Percentiles rank a stretch among this genome's conserved stretches.
phyloP scores from a whole-genome alignment of 2,888 invertebrate genomes.

The Parnassius orleans region DNA sequence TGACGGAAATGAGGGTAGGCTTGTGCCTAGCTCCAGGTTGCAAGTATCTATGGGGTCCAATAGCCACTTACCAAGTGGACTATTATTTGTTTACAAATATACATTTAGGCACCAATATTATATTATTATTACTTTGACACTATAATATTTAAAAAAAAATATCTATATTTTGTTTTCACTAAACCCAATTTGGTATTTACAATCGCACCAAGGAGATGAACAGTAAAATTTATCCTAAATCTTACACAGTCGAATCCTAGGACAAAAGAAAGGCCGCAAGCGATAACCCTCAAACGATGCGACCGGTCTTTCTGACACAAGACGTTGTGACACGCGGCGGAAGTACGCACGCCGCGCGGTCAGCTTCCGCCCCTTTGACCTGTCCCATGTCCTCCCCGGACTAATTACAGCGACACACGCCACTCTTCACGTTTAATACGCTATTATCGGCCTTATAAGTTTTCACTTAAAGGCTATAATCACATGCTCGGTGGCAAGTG shows the following conservation, averaged over 20 bases:
- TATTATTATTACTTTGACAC: no score
- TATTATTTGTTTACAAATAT: no score
- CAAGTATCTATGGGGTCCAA: no score
- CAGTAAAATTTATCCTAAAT: neutral
- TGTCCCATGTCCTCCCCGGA: conserved; percentile 49
- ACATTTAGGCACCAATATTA: no score
- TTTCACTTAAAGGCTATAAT: conserved; percentile 39
- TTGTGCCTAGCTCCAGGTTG: no score
- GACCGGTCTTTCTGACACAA: conserved; percentile 53
- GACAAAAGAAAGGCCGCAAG: conserved; percentile 19
- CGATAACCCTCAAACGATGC: conserved; percentile 44
- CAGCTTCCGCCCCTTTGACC: conserved; percentile 76
- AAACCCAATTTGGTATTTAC: no score
- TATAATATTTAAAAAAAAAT: no score
- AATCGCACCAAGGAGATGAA: neutral
- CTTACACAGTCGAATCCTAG: conserved; percentile 8
- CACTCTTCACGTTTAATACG: conserved; percentile 27
- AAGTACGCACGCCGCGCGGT: conserved; percentile 66
- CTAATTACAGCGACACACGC: conserved; percentile 60
- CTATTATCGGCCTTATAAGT: conserved; percentile 13
- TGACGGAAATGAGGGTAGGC: no score
- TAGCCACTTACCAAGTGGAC: no score
- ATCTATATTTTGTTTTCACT: no score
- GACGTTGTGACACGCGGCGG: conserved; percentile 62
- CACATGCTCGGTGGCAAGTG: conserved; percentile 32